These are phyloP conservation scores for Caenorhabditis elegans DNA, from an alignment of 1,140 invertebrate species.

Conservation along the genomic window WBcel235 BX284602.5:10511001-10511500, in stretches of 20 bases:
- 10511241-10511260: conserved; percentile 48
- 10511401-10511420: too few species aligned
- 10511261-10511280: conserved; percentile 47
- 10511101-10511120: conserved; percentile 28
- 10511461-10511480: too few species aligned
- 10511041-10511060: conserved; percentile 14
- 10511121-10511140: conserved; percentile 25
- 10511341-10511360: too few species aligned
- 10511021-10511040: conserved; percentile 9
- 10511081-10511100: conserved; percentile 26
- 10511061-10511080: conserved; percentile 11
- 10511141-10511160: background rate
- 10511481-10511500: too few species aligned
- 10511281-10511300: conserved; percentile 42
- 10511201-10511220: conserved; percentile 49
- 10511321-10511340: too few species aligned
- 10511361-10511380: too few species aligned
- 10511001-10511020: too few species aligned
- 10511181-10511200: conserved; percentile 48
- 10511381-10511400: too few species aligned
- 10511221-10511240: conserved; percentile 34
- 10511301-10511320: conserved; percentile 8
- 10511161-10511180: conserved; percentile 41
- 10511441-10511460: too few species aligned
- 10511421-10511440: too few species aligned